A percentile compares a stretch with the other conserved stretches of the same genome.
Evolutionary conservation across 2,113 vertebrate genomes (phyloP).

Genomic region (Riparia riparia): DNA sequence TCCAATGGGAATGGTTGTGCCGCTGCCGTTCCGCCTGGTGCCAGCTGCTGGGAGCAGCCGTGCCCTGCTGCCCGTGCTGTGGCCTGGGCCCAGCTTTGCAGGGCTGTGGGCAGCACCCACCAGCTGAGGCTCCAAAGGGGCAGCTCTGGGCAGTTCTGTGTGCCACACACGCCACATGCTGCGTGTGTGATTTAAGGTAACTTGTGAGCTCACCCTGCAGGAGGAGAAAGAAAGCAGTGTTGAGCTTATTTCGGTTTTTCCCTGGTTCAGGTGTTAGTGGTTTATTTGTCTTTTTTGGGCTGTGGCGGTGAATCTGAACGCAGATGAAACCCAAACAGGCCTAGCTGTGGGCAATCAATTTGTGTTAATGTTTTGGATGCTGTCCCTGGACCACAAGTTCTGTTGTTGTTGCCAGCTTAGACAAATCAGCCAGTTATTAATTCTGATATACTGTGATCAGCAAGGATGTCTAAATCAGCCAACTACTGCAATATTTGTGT

Average conservation of each 20-base stretch:
- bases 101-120: slow-evolving; percentile 42
- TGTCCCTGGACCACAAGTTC: not conserved
- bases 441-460: not conserved
- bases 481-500: not conserved
- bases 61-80: not conserved
- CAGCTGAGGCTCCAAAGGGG: not conserved
- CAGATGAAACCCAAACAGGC: slow-evolving; percentile 29
- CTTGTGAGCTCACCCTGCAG: slow-evolving; percentile 10
- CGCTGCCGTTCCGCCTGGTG: not conserved
- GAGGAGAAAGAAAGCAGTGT: slow-evolving; percentile 27
- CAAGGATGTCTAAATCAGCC: not conserved
- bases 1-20: not conserved
- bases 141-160: not conserved
- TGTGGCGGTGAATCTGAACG: not conserved
- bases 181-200: not conserved
- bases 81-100: not conserved
- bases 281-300: slow-evolving; percentile 63
- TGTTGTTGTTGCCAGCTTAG: not conserved
- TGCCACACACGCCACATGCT: slow-evolving; percentile 30
- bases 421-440: not conserved
- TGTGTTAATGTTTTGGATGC: slow-evolving; percentile 4
- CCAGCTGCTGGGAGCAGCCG: slow-evolving; percentile 14
- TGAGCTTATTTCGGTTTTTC: not conserved
- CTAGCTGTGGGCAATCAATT: slow-evolving; percentile 5
- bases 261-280: slow-evolving; percentile 28